A percentile compares a stretch with the other conserved stretches of the same genome.
These are phyloP conservation scores for Mastomys coucha DNA, from an alignment of 2,113 vertebrate species.

Conservation along the genomic window DNA sequence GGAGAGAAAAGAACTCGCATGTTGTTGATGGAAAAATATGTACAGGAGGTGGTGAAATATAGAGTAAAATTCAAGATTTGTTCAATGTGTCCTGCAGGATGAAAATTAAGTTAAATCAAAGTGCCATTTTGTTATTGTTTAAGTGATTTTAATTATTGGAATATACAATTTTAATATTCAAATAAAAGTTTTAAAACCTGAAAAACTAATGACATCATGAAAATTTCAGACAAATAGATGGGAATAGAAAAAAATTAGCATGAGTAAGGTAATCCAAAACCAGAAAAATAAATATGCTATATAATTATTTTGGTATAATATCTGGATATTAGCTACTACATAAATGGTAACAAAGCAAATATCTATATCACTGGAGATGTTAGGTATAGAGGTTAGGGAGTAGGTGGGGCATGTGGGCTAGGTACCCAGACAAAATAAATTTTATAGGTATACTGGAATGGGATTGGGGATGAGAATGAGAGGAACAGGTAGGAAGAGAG, in stretches of 20 bases:
- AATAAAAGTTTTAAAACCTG: no score
- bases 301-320: no score
- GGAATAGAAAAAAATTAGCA: background rate
- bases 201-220: background rate
- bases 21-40: no score
- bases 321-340: background rate
- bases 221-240: background rate
- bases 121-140: no score
- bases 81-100: no score
- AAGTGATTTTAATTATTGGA: no score
- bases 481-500: background rate
- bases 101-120: no score
- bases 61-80: no score
- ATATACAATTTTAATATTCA: no score
- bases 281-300: background rate
- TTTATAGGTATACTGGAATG: background rate
- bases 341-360: background rate
- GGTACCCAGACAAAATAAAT: background rate
- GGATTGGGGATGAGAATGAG: background rate
- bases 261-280: background rate
- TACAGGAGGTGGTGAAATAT: no score
- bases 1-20: no score
- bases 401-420: background rate
- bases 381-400: background rate
- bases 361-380: background rate